Conservation (phyloP, 2,113 vertebrate genomes). For the Caloenas nicobarica region DNA sequence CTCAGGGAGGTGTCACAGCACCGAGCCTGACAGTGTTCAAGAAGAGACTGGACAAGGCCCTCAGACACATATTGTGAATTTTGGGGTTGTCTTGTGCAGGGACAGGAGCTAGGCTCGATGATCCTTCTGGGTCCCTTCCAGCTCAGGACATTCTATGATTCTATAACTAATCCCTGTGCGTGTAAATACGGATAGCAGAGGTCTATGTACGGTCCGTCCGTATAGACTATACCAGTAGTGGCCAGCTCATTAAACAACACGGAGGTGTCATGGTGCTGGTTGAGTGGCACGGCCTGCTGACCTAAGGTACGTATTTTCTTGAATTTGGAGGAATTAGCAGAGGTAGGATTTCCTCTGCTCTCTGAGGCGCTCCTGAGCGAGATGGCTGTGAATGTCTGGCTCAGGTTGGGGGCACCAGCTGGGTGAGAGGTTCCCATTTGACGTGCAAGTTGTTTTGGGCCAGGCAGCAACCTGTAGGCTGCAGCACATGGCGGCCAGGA, state of each 20-base stretch:
- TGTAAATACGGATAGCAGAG: background rate
- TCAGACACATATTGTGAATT: too few relatives aligned
- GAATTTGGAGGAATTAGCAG: background rate
- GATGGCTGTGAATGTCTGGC: background rate
- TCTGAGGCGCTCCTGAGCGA: accelerated
- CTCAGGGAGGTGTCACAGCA: too few relatives aligned
- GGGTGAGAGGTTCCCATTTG: background rate
- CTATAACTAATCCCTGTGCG: too few relatives aligned
- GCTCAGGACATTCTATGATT: too few relatives aligned
- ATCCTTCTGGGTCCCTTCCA: too few relatives aligned
- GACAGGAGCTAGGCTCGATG: too few relatives aligned
- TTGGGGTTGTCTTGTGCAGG: too few relatives aligned
- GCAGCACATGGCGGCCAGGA: background rate
- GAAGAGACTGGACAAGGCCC: too few relatives aligned
- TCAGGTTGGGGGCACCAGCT: background rate
- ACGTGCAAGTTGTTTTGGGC: accelerated
- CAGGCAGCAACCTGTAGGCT: background rate
- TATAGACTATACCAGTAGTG: background rate
- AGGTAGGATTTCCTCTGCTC: background rate
- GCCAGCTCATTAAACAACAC: background rate
- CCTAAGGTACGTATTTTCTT: accelerated
- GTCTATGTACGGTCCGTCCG: accelerated
- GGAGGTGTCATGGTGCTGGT: background rate
- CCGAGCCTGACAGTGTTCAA: too few relatives aligned
- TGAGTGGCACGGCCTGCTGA: background rate